Evolutionary conservation across 1,140 invertebrate species (phyloP), one percentile per base, ranked within the genome.

Genomic region (Paralvinella palmiformis): DNA sequence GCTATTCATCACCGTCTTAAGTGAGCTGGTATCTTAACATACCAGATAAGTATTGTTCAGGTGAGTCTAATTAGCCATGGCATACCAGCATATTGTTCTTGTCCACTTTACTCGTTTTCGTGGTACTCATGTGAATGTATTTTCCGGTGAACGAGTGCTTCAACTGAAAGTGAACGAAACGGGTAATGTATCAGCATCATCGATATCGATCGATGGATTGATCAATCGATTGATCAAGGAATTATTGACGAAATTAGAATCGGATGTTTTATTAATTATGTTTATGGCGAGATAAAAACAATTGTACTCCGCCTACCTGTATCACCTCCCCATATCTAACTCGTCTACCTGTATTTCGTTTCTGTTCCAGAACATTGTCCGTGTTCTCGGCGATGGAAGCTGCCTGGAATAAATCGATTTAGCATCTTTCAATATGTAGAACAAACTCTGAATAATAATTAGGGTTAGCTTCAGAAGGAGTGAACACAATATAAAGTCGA

Each of bases 1-100:
- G n/a, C n/a, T n/a, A n/a, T n/a, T n/a, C n/a, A n/a, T n/a, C n/a
- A n/a, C n/a, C n/a, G n/a, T n/a, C n/a, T n/a, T n/a, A n/a, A n/a
- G n/a, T n/a, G n/a, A n/a, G n/a, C n/a, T n/a, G n/a, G n/a, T n/a
- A n/a, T n/a, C n/a, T n/a, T n/a, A n/a, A n/a, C n/a, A n/a, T n/a
- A n/a, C n/a, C n/a, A n/a, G n/a, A n/a, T n/a, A n/a, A n/a, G n/a
- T n/a, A n/a, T n/a, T n/a, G n/a, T n/a, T n/a, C n/a, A n/a, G n/a
- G n/a, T n/a, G n/a, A n/a, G n/a, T n/a, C n/a, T n/a, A n/a, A n/a
- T n/a, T n/a, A n/a, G n/a, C n/a, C n/a, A n/a, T n/a, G n/a, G n/a
- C n/a, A n/a, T 66, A 80, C 79, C 71, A 75, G 72, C 77, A 80
- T 79, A 57, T 80, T 79, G 66, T 80, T 80, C 65, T 79, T 79